Evolutionary conservation across 1,140 invertebrate genomes (phyloP).

Genomic region (Alviniconcha marisindica): DNA sequence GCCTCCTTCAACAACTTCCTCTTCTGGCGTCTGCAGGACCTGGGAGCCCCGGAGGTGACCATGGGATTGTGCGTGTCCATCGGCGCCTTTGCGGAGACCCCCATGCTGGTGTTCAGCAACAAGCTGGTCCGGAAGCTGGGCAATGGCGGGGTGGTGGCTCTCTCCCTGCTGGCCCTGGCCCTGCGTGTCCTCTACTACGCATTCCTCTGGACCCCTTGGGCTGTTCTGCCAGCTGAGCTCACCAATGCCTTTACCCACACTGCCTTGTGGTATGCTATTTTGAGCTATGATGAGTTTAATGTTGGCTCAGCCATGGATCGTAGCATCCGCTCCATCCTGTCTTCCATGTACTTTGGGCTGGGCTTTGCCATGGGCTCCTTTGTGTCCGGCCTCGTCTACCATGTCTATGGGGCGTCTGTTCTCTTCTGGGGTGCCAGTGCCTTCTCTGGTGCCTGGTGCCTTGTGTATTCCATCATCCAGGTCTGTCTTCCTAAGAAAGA

Average conservation of each 20-base stretch:
- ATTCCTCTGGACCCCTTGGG: slow-evolving; percentile 67
- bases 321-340: slow-evolving; percentile 66
- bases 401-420: slow-evolving; percentile 59
- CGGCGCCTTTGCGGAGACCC: slow-evolving; percentile 65
- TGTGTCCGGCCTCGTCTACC: slow-evolving; percentile 64
- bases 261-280: slow-evolving; percentile 70
- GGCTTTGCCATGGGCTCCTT: slow-evolving; percentile 67
- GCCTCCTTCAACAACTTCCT: slow-evolving; percentile 68
- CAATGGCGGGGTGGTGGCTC: slow-evolving; percentile 56
- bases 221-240: slow-evolving; percentile 65
- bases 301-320: slow-evolving; percentile 65
- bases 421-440: slow-evolving; percentile 63
- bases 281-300: slow-evolving; percentile 68
- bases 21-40: slow-evolving; percentile 71
- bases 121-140: slow-evolving; percentile 63
- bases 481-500: slow-evolving; percentile 63
- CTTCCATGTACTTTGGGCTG: slow-evolving; percentile 70
- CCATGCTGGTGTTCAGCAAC: slow-evolving; percentile 66
- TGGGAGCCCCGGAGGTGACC: slow-evolving; percentile 63
- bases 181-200: slow-evolving; percentile 66
- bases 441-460: slow-evolving; percentile 59
- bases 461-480: slow-evolving; percentile 61
- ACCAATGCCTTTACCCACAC: slow-evolving; percentile 70
- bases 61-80: slow-evolving; percentile 68
- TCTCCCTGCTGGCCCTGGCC: slow-evolving; percentile 60